Evolutionary conservation across 2,888 invertebrate species (phyloP).

Genomic region (Oeneis ivallda): DNA sequence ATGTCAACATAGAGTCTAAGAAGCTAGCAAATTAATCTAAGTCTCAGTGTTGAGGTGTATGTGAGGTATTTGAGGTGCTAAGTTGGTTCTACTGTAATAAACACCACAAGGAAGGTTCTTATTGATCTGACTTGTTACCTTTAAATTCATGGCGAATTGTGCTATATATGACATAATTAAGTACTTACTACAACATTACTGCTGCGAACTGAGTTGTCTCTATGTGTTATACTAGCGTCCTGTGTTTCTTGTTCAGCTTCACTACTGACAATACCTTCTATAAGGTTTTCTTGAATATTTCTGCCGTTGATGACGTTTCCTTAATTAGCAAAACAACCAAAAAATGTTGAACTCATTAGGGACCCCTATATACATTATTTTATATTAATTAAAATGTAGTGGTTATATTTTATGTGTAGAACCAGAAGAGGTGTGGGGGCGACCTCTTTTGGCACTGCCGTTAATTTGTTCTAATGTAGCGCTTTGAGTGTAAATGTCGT

Average conservation of each 20-base stretch:
- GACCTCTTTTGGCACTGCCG: conserved; percentile 69
- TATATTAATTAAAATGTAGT: conserved; percentile 49
- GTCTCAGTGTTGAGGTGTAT: conserved; percentile 67
- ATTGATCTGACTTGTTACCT: conserved; percentile 73
- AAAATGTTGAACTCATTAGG: conserved; percentile 77
- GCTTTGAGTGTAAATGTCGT: conserved; percentile 66
- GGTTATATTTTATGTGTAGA: conserved; percentile 69
- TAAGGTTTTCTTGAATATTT: conserved; percentile 74
- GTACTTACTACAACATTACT: conserved; percentile 76
- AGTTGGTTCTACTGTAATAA: conserved; percentile 72
- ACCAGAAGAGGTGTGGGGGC: conserved; percentile 68
- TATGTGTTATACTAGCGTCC: conserved; percentile 73
- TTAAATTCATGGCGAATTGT: conserved; percentile 48
- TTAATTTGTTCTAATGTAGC: conserved; percentile 57
- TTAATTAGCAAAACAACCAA: conserved; percentile 80
- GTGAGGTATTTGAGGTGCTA: conserved; percentile 71
- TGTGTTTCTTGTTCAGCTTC: conserved; percentile 75
- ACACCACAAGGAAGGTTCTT: conserved; percentile 73
- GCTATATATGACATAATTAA: conserved; percentile 54
- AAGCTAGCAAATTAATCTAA: conserved; percentile 77
- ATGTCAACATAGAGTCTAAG: conserved; percentile 60
- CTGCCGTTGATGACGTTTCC: conserved; percentile 73
- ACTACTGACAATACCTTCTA: conserved; percentile 75
- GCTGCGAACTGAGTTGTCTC: conserved; percentile 64
- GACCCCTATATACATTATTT: conserved; percentile 64